Base-by-base conservation (phyloP, 2,888 invertebrate species). In the Hybos culiciformis region DNA sequence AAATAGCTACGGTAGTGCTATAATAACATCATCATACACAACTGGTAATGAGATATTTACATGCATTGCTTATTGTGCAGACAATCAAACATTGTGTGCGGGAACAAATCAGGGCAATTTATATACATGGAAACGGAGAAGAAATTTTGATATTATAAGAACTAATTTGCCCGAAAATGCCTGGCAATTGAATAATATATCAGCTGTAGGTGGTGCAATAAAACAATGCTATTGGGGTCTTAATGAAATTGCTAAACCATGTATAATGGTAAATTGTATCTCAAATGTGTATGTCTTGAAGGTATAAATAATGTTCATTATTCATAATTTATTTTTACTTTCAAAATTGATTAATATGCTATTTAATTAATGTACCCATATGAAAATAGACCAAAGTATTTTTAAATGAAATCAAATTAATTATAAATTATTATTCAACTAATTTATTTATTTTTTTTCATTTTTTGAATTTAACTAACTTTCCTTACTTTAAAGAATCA, bases 21-120 rank as follows among this genome's bases (percentile, higher is more conserved):
- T 1, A 14, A 21, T 17, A 33, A 9, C 29, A 31, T 17, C 2
- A 17, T 17, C 19, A 34, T 17, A 19, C 42, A 29, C 38, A 37
- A 36, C 36, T 52, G 55, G 18, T n/a, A 69, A 53, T 50, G 78
- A 83, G 57, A 72, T 74, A 51, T 83, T 84, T 53, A 80, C 80
- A 15, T 79, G 78, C 51, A 70, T 85, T 31, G 74, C 78, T 41
- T 84, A 78, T 55, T 78, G 78, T 51, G 69, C 71, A 50, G 67
- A 77, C 44, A 82, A 78, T 67, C 79, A 85, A 51, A 81, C 88
- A 3, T 65, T 94, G 37, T 90, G 88, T 54, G 91, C 83, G 50
- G 92, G 92, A 17, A 93, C 93, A 18, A 88, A 87, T 56, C 75
- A 83, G 54, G 94, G 94, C 2, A 80, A 84, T 54, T 72, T 96